Evolutionary conservation across 2,113 vertebrate genomes (phyloP), one percentile per base, ranked within the genome.

Genomic region (Anoplopoma fimbria): DNA sequence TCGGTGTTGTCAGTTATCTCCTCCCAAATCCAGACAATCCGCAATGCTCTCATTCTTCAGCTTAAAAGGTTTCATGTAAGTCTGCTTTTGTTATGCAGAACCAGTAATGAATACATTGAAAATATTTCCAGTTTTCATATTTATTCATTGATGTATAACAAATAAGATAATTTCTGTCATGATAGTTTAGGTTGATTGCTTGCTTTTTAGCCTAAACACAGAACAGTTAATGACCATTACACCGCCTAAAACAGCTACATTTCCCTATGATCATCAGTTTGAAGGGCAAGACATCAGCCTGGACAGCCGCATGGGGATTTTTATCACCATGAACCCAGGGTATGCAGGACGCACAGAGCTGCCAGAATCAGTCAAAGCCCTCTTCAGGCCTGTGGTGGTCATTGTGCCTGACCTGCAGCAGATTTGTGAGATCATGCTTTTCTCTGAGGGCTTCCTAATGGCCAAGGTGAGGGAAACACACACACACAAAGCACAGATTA

Each of bases 391-490:
- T 0, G 98, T 99, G 85, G 98, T 99, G 17, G 97, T 98, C 78
- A 98, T 99, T 47, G 97, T 98, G 9, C 98, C 98, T 0, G 98
- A 99, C 77, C 93, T 99, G 75, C 97, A 99, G 94, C 97, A 97
- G 93, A 99, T 99, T 85, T 99, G 98, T 65, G 98, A 99, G 93
- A 99, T 99, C 81, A 99, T 99, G 97, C 95, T 99, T 9, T 99
- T 99, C 93, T 99, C 98, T 0, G 97, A 99, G 90, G 98, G 98
- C 10, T 99, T 99, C 89, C 95, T 98, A 29, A 53, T 94, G 92
- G 98, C 98, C 78, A 99, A 98, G 95, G 98, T 98, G 91, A 89
- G 72, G 13, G 3, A 55, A n/a, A n/a, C 15, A 3, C 42, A 49
- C 49, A 72, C 13, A 78, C 10, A 78, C 21, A 45, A 36, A 60